Percentiles rank a stretch among this genome's conserved stretches.
Evolutionary conservation across 2,113 vertebrate species (phyloP).

Genomic region (Xiphias gladius): DNA sequence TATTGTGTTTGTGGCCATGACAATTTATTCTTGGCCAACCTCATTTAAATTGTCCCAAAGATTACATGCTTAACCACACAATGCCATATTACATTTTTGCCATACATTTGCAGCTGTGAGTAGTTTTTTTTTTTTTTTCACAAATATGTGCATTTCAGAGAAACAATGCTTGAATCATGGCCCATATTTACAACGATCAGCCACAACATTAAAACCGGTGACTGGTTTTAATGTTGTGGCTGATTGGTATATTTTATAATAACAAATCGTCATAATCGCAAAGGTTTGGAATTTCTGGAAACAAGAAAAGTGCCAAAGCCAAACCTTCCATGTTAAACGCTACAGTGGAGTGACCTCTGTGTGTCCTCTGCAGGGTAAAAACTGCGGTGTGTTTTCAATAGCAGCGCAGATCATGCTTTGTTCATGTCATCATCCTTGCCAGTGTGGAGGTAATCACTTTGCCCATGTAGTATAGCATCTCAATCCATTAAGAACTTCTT

Average conservation of each 20-base stretch:
- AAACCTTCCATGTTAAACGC: not conserved
- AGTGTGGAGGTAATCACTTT: slow-evolving; percentile 32
- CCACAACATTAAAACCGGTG: too few species aligned
- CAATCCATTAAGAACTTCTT: slow-evolving; percentile 31
- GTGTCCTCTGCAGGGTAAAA: slow-evolving; percentile 10
- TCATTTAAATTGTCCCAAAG: slow-evolving; percentile 62
- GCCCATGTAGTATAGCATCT: slow-evolving; percentile 3
- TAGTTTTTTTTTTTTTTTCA: slow-evolving; percentile 1
- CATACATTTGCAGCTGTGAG: slow-evolving; percentile 36
- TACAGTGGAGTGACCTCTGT: not conserved
- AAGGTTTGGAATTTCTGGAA: slow-evolving; percentile 15
- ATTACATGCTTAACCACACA: slow-evolving; percentile 61
- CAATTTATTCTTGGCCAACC: slow-evolving; percentile 65
- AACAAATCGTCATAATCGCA: not conserved
- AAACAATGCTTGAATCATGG: slow-evolving; percentile 37
- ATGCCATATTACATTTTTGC: slow-evolving; percentile 40
- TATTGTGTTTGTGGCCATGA: slow-evolving; percentile 62
- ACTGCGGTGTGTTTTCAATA: slow-evolving; percentile 18
- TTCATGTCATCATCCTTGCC: slow-evolving; percentile 40
- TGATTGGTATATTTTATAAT: slow-evolving; percentile 3
- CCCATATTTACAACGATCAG: not conserved
- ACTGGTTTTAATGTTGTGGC: too few species aligned
- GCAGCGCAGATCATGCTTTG: slow-evolving; percentile 19
- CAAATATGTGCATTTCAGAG: slow-evolving; percentile 42
- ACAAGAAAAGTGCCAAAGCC: not conserved